These are phyloP conservation scores for Phrynocephalus guinanensis DNA, from an alignment of 2,797 vertebrate species.

Conservation along the genomic window DNA sequence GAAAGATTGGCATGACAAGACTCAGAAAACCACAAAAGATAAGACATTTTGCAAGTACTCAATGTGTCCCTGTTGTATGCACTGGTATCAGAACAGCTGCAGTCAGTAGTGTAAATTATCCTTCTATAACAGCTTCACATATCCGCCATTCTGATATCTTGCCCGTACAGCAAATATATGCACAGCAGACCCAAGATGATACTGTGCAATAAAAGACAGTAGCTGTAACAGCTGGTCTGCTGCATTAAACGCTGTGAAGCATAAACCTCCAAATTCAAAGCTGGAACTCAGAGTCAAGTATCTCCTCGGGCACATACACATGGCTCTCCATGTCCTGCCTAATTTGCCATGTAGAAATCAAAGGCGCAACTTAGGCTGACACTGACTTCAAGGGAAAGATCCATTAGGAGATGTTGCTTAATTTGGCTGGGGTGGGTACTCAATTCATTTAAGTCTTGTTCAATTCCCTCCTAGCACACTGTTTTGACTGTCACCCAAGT, in stretches of 20 bases:
- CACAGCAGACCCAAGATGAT: neutral
- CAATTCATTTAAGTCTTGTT: neutral
- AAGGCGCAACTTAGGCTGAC: neutral
- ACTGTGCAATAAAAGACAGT: neutral
- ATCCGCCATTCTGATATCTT: neutral
- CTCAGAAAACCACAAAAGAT: no score
- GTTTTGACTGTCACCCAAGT: neutral
- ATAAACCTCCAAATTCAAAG: neutral
- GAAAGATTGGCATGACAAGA: no score
- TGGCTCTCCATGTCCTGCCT: neutral
- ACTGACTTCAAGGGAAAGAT: neutral
- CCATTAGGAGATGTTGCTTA: neutral
- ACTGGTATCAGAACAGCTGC: neutral
- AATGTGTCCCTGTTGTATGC: no score
- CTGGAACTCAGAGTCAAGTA: neutral
- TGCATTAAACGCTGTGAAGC: neutral
- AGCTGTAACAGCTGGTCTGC: no score
- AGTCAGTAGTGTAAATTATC: neutral
- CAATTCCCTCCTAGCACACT: neutral
- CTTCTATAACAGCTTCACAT: neutral
- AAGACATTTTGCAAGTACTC: no score
- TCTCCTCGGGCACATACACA: neutral
- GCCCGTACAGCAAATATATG: neutral
- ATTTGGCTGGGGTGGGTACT: neutral
- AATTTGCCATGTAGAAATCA: neutral